Percentiles rank a stretch among this genome's conserved stretches.
Conservation (phyloP, 1,140 invertebrate species). For the Drosophila littoralis region DNA sequence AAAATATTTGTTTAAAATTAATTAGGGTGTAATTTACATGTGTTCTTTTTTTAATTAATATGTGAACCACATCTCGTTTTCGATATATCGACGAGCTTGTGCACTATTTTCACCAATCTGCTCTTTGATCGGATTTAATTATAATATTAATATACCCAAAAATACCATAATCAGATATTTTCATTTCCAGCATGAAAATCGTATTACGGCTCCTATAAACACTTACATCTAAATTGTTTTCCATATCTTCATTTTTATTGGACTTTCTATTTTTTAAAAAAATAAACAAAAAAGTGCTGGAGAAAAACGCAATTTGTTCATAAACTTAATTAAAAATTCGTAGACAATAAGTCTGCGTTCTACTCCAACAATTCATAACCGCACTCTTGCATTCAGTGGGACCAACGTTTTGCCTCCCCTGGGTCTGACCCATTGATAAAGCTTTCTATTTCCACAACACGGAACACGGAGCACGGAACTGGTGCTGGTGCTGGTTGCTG, state of each 20-base stretch:
- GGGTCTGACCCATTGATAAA: background rate
- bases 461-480: background rate
- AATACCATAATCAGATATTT: too few species aligned
- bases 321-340: background rate
- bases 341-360: background rate
- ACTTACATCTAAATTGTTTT: too few species aligned
- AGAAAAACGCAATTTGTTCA: background rate
- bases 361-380: background rate
- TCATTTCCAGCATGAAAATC: too few species aligned
- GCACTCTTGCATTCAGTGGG: background rate
- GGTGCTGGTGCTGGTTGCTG: background rate
- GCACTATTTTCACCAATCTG: background rate
- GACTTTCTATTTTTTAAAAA: too few species aligned
- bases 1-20: slow-evolving; percentile 38
- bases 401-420: background rate
- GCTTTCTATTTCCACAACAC: background rate
- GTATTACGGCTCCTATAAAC: too few species aligned
- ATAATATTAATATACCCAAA: too few species aligned
- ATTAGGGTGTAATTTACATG: slow-evolving; percentile 44
- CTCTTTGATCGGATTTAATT: background rate
- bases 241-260: background rate
- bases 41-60: slow-evolving; percentile 14
- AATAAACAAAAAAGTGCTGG: background rate
- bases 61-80: background rate
- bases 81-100: background rate